Evolutionary conservation across 2,888 invertebrate species (phyloP).

Genomic region (Sthenelais limicola): DNA sequence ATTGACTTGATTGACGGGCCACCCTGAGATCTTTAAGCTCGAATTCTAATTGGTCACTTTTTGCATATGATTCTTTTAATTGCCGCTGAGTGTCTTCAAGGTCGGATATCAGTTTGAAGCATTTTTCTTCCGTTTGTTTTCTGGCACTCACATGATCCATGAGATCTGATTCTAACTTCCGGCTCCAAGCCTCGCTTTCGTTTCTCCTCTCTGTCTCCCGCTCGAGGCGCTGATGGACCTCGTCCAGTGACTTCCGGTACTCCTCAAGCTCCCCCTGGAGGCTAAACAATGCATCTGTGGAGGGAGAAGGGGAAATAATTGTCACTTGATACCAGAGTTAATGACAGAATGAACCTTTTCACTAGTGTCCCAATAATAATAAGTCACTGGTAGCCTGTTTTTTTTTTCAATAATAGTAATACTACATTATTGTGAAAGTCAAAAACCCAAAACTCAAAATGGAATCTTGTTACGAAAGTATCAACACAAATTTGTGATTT

Average conservation of each 20-base stretch:
- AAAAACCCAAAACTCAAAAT: too few relatives aligned
- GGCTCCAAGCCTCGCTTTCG: conserved; percentile 36
- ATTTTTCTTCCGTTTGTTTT: not conserved
- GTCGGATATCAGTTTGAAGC: not conserved
- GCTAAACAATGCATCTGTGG: not conserved
- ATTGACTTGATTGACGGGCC: too few relatives aligned
- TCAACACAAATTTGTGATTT: too few relatives aligned
- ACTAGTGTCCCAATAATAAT: too few relatives aligned
- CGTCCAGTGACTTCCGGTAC: conserved; percentile 2
- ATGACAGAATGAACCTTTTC: too few relatives aligned
- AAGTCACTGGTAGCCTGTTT: too few relatives aligned
- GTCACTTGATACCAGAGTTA: too few relatives aligned
- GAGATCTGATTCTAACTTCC: conserved; percentile 32
- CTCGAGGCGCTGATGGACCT: conserved; percentile 3
- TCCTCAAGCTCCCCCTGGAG: conserved; percentile 7
- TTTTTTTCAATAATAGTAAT: too few relatives aligned
- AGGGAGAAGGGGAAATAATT: not conserved
- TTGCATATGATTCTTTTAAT: not conserved
- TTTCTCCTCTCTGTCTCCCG: conserved; percentile 28
- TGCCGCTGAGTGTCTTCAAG: not conserved
- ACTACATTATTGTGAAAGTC: too few relatives aligned
- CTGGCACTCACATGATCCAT: conserved; percentile 14
- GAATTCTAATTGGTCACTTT: too few relatives aligned
- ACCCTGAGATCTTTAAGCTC: too few relatives aligned
- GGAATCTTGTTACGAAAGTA: too few relatives aligned